Evolutionary conservation across 64 coral and sea anemone species (phyloP), one percentile per base, ranked within the genome.

Genomic region (Stichodactyla mertensii): DNA sequence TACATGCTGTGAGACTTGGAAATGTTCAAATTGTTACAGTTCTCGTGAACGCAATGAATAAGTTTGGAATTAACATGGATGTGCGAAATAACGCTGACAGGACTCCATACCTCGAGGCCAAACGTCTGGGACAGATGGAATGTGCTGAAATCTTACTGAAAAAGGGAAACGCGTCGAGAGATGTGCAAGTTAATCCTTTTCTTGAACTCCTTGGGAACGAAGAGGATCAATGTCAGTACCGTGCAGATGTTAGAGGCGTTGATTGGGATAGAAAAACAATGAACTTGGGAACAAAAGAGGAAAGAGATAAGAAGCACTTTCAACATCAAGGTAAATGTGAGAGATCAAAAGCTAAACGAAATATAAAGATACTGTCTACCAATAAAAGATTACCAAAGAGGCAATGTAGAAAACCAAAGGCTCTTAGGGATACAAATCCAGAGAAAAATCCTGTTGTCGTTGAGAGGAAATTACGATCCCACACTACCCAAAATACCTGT

Each of bases 111-210:
- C 90, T 95, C 11, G 90, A 95, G 78, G 97, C 97, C 45, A 88
- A 90, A 55, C 69, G 58, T 14, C 19, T 83, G 20, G 97, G 97
- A n/a, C 86, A 57, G 15, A 77, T 64, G 55, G 88, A 92, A 20
- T 99, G 97, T 19, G 91, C 90, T 7, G 5, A 87, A 4, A 83
- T 99, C 55, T 70, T 99, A 27, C 54, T 77, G 20, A 79, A 86
- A 24, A 88, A 92, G 51, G 93, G 93, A 19, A 87, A 83, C 61
- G 93, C 97, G 0, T 99, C 97, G 0, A 85, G 52, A 24, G 77
- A 83, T 52, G 94, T 95, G 53, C 84, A 95, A 82, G 97, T 99
- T 14, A 99, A 99, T 71, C 97, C 97, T 19, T 99, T 99, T 26
- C 79, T 99, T 64, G 97, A 98, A n/a, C 95, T 92, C 16, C 77